Evolutionary conservation across 1,140 invertebrate species (phyloP), one percentile per base, ranked within the genome.

Genomic region (Pseudomyrmex dendroicus): DNA sequence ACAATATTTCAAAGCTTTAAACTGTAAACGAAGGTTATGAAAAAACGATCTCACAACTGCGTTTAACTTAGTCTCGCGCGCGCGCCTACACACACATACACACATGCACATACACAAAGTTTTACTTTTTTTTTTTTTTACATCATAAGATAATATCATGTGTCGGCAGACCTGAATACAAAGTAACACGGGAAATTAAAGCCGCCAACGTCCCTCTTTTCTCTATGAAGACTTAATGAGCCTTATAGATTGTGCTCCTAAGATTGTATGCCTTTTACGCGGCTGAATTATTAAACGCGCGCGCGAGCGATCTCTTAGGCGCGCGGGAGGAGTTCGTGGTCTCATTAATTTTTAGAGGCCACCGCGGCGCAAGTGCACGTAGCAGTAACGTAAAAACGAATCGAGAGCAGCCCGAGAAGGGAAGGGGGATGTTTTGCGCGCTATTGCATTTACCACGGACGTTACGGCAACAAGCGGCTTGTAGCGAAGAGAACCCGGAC

Each of bases 321-420:
- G 66, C 64, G 44, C 76, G 54, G 54, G 35, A 80, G 46, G 54
- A 80, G 76, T 68, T 72, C 44, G 76, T 59, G 54, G 76, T 56
- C 68, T 80, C 76, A 80, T 80, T 73, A 74, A 83, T 83, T 83
- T 83, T 74, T 74, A 52, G 50, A 76, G 70, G 50, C 57, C 50
- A 56, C 52, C 35, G 59, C 35, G 61, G 68, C 61, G 52, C 72
- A 46, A 74, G 78, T 73, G 25, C 48, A 22, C 57, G 17, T 15
- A 56, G 80, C 48, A 73, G 50, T 64, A 64, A 74, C 44, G 52
- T 83, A 83, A 64, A 52, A 64, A 83, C 70, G 54, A 64, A 76
- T 64, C 35, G 50, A 64, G 62, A 50, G 48, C 76, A 35, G 35
- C 5, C 35, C 35, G 5, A 3, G 25, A 5, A 35, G 35, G 0